Base-by-base conservation (phyloP, 2,888 invertebrate species). In the Drosophila robusta region DNA sequence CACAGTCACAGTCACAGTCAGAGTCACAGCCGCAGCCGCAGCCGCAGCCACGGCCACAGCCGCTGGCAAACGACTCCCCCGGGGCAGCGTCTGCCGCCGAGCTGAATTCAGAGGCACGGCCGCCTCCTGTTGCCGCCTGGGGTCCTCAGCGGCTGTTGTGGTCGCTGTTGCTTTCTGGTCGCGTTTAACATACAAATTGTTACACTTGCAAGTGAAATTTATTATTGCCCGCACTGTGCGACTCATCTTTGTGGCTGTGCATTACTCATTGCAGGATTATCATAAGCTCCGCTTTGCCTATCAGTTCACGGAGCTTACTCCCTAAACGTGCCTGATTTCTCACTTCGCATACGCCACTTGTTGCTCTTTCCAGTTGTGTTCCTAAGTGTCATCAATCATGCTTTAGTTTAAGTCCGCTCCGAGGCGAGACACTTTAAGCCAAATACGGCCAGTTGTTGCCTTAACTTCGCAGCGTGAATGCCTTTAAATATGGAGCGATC, bases 171-270 rank as follows among this genome's bases (percentile, higher is more conserved):
- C 26, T 51, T 76, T 78, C 75, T 75, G 79, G 81, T 79, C 89
- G 82, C 85, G 74, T 78, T 86, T 85, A 87, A 85, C 85, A 85
- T 90, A 91, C 90, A 91, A 91, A 91, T 91, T 90, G 91, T 90
- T 90, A 90, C 89, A 90, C 88, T 90, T 91, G 89, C 88, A 88
- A 88, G 79, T 70, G 71, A 84, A 90, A 90, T 90, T 90, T 90
- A 90, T 90, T 90, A 78, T 87, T 80, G 72, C 62, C 70, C 80
- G 72, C 84, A 79, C 77, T 67, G 62, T 52, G 63, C 52, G 74
- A 67, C 62, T 65, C 64, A 75, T 66, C 67, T 64, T 56, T 57
- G 61, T 61, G 50, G 38, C 46, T 41, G 34, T 14, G 56, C 83
- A 75, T 72, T 67, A 63, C 62, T 76, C 77, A 76, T 47, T 26